Conservation (phyloP, 1,140 invertebrate species). For the Heterodera schachtii region DNA sequence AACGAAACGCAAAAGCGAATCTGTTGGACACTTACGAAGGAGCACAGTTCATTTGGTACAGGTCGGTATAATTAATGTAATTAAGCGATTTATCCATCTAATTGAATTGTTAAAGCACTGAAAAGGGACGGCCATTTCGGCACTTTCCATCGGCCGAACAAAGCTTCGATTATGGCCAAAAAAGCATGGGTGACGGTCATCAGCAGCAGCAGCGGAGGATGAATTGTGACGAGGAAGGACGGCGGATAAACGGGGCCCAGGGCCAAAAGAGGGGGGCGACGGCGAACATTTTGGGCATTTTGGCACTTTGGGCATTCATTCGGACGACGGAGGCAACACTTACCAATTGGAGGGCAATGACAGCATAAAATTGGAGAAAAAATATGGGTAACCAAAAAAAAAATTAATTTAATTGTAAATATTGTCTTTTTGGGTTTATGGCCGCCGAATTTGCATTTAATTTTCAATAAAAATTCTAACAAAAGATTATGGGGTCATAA, state of each 20-base stretch:
- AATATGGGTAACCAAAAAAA: too few relatives aligned
- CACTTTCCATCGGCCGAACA: not conserved
- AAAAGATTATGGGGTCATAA: too few relatives aligned
- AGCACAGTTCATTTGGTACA: not conserved
- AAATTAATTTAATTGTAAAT: too few relatives aligned
- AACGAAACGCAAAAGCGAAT: not conserved
- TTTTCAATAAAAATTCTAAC: too few relatives aligned
- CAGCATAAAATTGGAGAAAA: too few relatives aligned
- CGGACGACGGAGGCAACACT: not conserved
- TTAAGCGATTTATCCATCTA: not conserved
- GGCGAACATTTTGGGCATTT: not conserved
- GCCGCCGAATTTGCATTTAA: too few relatives aligned
- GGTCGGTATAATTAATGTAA: not conserved
- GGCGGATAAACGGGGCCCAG: not conserved
- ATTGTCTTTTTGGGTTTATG: too few relatives aligned
- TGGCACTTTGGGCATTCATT: not conserved
- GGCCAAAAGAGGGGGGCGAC: not conserved
- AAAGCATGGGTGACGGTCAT: not conserved
- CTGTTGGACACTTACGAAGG: not conserved
- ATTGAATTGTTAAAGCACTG: not conserved
- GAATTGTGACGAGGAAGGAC: not conserved
- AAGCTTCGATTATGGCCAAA: not conserved
- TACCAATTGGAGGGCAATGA: not conserved
- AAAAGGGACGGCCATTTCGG: not conserved
- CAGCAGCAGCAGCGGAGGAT: not conserved